phyloP scores from a whole-genome alignment of 2,113 vertebrate species.

The Etheostoma cragini region DNA sequence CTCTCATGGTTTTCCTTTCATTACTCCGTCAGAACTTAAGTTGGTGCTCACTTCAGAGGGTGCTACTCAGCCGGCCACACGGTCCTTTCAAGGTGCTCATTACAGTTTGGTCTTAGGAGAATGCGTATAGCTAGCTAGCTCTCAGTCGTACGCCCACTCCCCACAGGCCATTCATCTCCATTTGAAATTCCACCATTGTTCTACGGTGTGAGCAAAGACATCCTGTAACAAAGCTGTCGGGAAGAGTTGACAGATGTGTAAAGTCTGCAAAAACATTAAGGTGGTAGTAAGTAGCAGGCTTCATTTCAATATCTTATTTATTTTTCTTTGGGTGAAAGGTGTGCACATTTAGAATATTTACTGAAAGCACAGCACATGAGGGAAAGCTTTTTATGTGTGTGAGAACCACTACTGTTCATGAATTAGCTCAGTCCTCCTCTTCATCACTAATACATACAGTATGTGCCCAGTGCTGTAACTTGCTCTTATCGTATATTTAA shows the following conservation, averaged over 20 bases:
- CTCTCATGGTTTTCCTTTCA: slow-evolving; percentile 22
- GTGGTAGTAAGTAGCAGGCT: background rate
- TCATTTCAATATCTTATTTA: background rate
- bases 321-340: background rate
- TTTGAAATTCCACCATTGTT: slow-evolving; percentile 29
- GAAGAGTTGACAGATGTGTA: slow-evolving; percentile 5
- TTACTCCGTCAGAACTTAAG: slow-evolving; percentile 3
- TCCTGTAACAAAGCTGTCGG: slow-evolving; percentile 2
- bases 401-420: background rate
- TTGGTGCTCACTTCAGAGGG: background rate
- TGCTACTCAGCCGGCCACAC: slow-evolving; percentile 7
- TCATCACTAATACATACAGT: background rate
- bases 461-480: background rate
- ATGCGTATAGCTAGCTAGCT: background rate
- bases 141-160: slow-evolving; percentile 36
- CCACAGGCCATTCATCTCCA: slow-evolving; percentile 45
- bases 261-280: background rate
- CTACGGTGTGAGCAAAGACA: background rate
- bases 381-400: background rate
- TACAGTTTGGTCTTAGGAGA: slow-evolving; percentile 46
- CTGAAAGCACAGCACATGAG: background rate
- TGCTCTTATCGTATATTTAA: background rate
- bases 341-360: background rate
- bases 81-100: slow-evolving; percentile 63
- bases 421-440: background rate